A percentile compares a stretch with the other conserved stretches of the same genome.
phyloP scores from a whole-genome alignment of 2,888 invertebrate species.

The Eristalinus sepulchralis region DNA sequence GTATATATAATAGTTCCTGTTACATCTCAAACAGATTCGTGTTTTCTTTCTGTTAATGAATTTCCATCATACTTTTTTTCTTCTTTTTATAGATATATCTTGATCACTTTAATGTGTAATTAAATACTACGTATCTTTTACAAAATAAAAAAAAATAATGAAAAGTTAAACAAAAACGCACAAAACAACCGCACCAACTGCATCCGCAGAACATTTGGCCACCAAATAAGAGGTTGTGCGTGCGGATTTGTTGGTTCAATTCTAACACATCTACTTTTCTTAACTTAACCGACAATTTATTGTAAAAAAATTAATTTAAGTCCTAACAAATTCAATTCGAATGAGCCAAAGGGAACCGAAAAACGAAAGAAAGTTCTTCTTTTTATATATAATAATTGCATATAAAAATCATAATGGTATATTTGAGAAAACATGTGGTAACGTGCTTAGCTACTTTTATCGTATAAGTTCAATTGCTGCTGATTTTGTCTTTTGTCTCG shows the following conservation, averaged over 20 bases:
- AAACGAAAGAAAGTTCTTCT: slow-evolving; percentile 26
- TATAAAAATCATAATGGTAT: slow-evolving; percentile 49
- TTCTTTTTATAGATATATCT: slow-evolving; percentile 21
- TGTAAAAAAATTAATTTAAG: slow-evolving; percentile 55
- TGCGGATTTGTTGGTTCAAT: slow-evolving; percentile 26
- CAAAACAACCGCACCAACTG: slow-evolving; percentile 20
- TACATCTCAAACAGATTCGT: slow-evolving; percentile 42
- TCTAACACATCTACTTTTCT: slow-evolving; percentile 39
- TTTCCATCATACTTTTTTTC: slow-evolving; percentile 34
- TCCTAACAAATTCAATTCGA: slow-evolving; percentile 47
- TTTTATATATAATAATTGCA: slow-evolving; percentile 52
- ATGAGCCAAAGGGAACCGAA: slow-evolving; percentile 40
- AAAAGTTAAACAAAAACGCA: slow-evolving; percentile 21
- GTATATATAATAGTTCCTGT: slow-evolving; percentile 56
- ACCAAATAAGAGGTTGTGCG: slow-evolving; percentile 18
- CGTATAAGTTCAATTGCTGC: slow-evolving; percentile 74
- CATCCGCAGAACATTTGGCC: slow-evolving; percentile 28
- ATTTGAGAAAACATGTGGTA: slow-evolving; percentile 56
- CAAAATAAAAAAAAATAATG: slow-evolving; percentile 25
- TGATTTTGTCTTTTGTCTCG: slow-evolving; percentile 78
- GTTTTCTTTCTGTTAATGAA: slow-evolving; percentile 6
- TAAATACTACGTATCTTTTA: slow-evolving; percentile 49
- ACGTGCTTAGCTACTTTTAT: slow-evolving; percentile 78
- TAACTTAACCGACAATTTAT: slow-evolving; percentile 45
- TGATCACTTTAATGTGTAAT: slow-evolving; percentile 22